These are phyloP conservation scores for Drusus annulatus DNA, from an alignment of 1,140 invertebrate genomes.

Conservation along the genomic window DNA sequence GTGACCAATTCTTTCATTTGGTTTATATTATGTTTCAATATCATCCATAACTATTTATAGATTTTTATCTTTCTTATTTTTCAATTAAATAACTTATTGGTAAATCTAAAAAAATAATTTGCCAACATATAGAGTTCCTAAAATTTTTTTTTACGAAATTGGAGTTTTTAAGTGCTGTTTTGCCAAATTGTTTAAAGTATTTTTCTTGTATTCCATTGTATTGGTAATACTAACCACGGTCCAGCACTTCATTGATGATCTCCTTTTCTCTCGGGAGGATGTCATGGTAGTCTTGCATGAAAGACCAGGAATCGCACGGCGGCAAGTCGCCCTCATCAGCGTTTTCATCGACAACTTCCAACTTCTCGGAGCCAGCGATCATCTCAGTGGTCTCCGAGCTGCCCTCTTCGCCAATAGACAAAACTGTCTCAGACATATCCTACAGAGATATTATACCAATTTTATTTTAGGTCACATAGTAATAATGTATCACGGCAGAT, in stretches of 20 bases:
- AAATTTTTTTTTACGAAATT: too few relatives aligned
- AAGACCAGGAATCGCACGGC: background rate
- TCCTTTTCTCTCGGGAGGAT: slow-evolving; percentile 17
- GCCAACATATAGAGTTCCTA: too few relatives aligned
- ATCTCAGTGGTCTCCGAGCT: slow-evolving; percentile 11
- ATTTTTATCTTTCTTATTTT: too few relatives aligned
- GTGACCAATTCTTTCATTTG: too few relatives aligned
- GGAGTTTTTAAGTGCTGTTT: too few relatives aligned
- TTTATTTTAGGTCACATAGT: background rate
- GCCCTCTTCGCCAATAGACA: background rate
- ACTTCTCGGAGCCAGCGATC: background rate
- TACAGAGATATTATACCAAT: background rate
- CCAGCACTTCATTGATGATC: slow-evolving; percentile 34
- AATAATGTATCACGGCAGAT: background rate
- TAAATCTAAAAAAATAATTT: too few relatives aligned
- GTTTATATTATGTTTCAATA: too few relatives aligned
- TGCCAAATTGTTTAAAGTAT: too few relatives aligned
- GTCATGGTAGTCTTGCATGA: background rate
- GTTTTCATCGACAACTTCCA: slow-evolving; percentile 3
- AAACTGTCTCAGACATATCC: background rate
- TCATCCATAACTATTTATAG: too few relatives aligned
- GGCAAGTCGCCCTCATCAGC: background rate
- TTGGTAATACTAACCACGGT: background rate
- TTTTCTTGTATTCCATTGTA: too few relatives aligned
- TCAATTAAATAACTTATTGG: too few relatives aligned